A percentile compares a stretch with the other conserved stretches of the same genome.
Conservation (phyloP, 2,113 vertebrate species). For the Cyanoderma ruficeps region DNA sequence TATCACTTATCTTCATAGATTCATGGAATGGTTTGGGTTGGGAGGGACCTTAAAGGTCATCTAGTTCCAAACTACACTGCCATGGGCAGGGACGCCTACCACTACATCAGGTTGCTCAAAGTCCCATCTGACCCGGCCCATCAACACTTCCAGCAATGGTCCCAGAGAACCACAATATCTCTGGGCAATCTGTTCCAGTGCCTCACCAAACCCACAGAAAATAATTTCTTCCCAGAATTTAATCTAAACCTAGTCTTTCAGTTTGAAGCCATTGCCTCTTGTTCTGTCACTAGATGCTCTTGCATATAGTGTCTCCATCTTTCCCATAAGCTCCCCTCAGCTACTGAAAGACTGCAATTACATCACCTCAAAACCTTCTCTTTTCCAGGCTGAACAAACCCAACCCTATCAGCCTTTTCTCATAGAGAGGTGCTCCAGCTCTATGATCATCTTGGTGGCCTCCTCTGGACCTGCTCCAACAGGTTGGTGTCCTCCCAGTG, state of each 20-base stretch:
- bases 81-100: neutral
- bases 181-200: neutral
- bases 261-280: neutral
- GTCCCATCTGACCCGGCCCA: neutral
- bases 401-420: neutral
- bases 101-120: neutral
- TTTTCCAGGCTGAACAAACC: neutral
- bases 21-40: neutral
- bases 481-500: accelerated
- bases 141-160: neutral
- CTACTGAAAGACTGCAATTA: neutral
- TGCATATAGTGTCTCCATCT: neutral
- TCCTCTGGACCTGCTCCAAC: neutral
- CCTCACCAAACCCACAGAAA: neutral
- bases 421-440: neutral
- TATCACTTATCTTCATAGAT: neutral
- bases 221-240: neutral
- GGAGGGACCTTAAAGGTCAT: neutral
- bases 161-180: neutral
- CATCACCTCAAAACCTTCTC: neutral
- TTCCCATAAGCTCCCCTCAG: neutral
- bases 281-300: neutral
- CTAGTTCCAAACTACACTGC: neutral
- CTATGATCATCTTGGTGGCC: neutral
- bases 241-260: neutral